A percentile compares a stretch with the other conserved stretches of the same genome.
Conservation (phyloP, 1,140 invertebrate genomes). For the Camponotus floridanus region DNA sequence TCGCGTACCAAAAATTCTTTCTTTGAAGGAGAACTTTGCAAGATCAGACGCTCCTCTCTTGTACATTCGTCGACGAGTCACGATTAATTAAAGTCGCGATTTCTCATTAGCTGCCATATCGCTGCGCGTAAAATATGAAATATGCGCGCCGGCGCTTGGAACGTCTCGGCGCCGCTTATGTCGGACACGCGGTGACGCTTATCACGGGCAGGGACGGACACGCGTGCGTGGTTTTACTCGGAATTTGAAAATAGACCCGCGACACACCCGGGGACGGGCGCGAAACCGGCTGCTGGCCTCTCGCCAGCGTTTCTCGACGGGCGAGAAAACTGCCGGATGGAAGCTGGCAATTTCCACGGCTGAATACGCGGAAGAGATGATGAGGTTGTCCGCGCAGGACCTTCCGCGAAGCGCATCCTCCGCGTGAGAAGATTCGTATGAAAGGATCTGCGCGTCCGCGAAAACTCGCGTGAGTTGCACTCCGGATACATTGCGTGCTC, state of each 20-base stretch:
- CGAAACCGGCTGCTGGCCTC: slow-evolving; percentile 35
- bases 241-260: slow-evolving; percentile 66
- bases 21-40: neutral
- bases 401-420: slow-evolving; percentile 48
- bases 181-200: slow-evolving; percentile 30
- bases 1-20: neutral
- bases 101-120: neutral
- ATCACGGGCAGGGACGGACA: slow-evolving; percentile 40
- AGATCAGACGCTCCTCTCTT: neutral
- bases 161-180: slow-evolving; percentile 37
- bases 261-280: slow-evolving; percentile 27
- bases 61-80: neutral
- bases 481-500: neutral
- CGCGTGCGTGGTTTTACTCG: slow-evolving; percentile 12
- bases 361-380: slow-evolving; percentile 61
- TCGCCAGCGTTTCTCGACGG: slow-evolving; percentile 45
- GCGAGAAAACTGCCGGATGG: slow-evolving; percentile 36
- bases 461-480: slow-evolving; percentile 10
- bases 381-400: slow-evolving; percentile 40
- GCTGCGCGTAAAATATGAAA: neutral
- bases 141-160: slow-evolving; percentile 27
- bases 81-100: neutral
- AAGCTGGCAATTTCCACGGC: slow-evolving; percentile 58
- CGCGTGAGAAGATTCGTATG: slow-evolving; percentile 1
- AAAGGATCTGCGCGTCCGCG: slow-evolving; percentile 4